A percentile compares a stretch with the other conserved stretches of the same genome.
phyloP scores from a whole-genome alignment of 1,140 invertebrate genomes.

The Zaprionus capensis region DNA sequence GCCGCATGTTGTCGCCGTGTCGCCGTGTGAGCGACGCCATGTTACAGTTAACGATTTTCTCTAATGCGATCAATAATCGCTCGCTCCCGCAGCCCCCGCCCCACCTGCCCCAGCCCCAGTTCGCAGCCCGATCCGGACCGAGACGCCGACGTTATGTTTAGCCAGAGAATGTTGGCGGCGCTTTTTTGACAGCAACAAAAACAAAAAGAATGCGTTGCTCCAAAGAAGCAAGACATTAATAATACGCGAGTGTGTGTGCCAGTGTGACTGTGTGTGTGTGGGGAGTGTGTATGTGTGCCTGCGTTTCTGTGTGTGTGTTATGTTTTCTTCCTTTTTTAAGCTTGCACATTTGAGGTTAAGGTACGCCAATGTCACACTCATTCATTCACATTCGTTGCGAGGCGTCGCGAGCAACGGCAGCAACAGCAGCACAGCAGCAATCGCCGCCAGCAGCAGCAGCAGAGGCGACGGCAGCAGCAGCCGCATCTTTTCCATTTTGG shows the following conservation, averaged over 20 bases:
- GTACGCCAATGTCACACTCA: constrained; percentile 81
- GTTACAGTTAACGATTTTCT: constrained; percentile 82
- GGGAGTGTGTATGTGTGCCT: constrained; percentile 23
- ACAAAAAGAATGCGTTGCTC: constrained; percentile 62
- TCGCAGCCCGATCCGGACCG: constrained; percentile 20
- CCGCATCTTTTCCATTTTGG: constrained; percentile 67
- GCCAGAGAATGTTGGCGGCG: constrained; percentile 58
- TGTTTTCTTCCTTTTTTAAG: constrained; percentile 64
- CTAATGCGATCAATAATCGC: constrained; percentile 81
- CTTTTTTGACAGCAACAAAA: constrained; percentile 63
- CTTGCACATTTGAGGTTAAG: constrained; percentile 81
- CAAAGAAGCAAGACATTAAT: constrained; percentile 59
- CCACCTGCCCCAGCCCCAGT: neutral
- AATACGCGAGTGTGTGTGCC: constrained; percentile 21
- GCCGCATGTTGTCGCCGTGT: constrained; percentile 34
- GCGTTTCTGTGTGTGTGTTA: constrained; percentile 27
- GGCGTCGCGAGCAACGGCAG: constrained; percentile 69
- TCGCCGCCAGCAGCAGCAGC: constrained; percentile 21
- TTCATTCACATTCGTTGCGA: constrained; percentile 82
- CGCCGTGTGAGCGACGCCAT: constrained; percentile 74
- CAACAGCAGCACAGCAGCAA: constrained; percentile 51
- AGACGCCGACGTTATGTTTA: constrained; percentile 60
- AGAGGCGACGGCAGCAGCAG: constrained; percentile 21
- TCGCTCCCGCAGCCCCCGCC: constrained; percentile 45
- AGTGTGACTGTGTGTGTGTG: constrained; percentile 11